These are phyloP conservation scores for Musca domestica DNA, from an alignment of 1,140 invertebrate species.

Conservation along the genomic window DNA sequence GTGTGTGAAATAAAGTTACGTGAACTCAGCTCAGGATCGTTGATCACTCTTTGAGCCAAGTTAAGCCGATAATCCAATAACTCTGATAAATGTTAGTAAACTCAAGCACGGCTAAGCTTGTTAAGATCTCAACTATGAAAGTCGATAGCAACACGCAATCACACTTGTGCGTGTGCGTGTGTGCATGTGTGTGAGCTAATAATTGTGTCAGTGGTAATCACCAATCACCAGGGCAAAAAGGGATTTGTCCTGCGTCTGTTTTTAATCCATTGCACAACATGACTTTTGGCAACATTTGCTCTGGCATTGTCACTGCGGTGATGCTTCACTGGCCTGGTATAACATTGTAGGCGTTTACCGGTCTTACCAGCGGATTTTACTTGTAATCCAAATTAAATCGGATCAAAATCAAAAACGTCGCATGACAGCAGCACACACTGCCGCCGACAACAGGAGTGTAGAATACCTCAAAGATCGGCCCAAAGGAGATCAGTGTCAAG, in stretches of 20 bases:
- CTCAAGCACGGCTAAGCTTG: constrained; percentile 3
- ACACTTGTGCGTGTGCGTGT: background rate
- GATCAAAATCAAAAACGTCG: constrained; percentile 23
- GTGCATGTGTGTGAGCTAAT: background rate
- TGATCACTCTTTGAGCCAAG: background rate
- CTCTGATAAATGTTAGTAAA: constrained; percentile 22
- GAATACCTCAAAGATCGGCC: background rate
- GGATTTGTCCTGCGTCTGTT: background rate
- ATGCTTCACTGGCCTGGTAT: background rate
- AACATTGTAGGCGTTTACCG: constrained; percentile 25
- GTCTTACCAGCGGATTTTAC: constrained; percentile 24
- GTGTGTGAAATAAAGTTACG: too few species aligned
- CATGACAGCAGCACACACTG: constrained; percentile 5
- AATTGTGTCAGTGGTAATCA: constrained; percentile 2
- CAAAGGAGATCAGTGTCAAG: constrained; percentile 13
- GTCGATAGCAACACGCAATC: too few species aligned
- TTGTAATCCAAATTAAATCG: constrained; percentile 26
- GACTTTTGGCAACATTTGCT: constrained; percentile 6
- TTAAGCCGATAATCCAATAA: constrained; percentile 18
- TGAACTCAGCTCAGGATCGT: too few species aligned
- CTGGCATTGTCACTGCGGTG: too few species aligned
- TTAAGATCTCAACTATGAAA: background rate
- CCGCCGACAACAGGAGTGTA: background rate
- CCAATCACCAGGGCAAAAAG: background rate
- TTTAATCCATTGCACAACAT: constrained; percentile 17